Percentiles rank a stretch among this genome's conserved stretches.
These are phyloP conservation scores for Ormyrus labotus DNA, from an alignment of 2,888 invertebrate genomes.

Conservation along the genomic window DNA sequence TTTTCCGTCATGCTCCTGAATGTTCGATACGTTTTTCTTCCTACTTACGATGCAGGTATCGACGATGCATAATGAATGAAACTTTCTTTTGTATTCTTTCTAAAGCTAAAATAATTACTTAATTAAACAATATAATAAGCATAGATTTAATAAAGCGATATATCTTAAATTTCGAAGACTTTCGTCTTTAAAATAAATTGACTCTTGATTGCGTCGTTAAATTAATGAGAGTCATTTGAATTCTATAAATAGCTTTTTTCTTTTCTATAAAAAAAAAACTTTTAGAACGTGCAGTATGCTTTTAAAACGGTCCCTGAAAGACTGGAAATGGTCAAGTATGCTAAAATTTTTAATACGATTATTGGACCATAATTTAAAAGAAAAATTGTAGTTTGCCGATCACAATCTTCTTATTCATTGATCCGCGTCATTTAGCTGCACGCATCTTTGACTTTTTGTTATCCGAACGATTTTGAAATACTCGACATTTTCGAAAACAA, in stretches of 20 bases:
- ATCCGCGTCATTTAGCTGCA: constrained; percentile 4
- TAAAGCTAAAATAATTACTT: constrained; percentile 1
- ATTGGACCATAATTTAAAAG: constrained; percentile 26
- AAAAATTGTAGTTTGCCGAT: constrained; percentile 1
- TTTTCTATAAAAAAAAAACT: background rate
- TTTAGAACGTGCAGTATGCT: background rate
- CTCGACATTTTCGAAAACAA: background rate
- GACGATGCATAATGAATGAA: no score
- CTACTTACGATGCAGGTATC: background rate
- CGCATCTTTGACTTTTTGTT: constrained; percentile 18
- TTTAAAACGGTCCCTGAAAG: no score
- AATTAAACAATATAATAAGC: background rate
- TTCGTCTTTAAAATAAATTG: no score
- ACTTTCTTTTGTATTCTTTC: background rate
- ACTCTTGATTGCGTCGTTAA: no score
- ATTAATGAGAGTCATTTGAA: no score
- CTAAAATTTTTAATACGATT: constrained; percentile 1
- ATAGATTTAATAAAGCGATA: background rate
- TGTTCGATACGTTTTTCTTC: constrained; percentile 24
- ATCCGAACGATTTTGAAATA: no score
- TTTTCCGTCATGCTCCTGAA: constrained; percentile 21
- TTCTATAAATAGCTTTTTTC: no score
- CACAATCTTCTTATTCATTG: constrained; percentile 39
- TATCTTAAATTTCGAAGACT: no score
- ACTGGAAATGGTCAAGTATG: constrained; percentile 4